Evolutionary conservation across 2,113 vertebrate species (phyloP), one percentile per base, ranked within the genome.

Genomic region (Zingel zingel): DNA sequence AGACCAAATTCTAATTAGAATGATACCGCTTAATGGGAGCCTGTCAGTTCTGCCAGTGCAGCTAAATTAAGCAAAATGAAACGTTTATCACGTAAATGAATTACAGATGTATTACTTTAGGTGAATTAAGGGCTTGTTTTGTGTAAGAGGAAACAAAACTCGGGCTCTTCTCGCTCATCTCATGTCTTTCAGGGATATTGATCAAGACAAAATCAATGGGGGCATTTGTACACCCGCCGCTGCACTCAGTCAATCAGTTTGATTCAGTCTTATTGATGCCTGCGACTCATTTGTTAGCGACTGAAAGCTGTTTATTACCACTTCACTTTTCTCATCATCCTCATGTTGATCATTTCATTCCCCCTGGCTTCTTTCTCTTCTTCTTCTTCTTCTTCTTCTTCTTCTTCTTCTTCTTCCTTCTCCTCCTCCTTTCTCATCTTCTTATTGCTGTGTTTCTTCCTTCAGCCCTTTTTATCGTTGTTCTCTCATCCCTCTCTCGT

Each of bases 41-140:
- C 86, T 85, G 84, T 87, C 89, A 74, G 77, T 63, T 64, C 66
- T 66, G 81, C 88, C 91, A 74, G 77, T 1, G 61, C 61, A 4
- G 80, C 80, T 67, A 82, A 87, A 89, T 86, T n/a, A 82, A 71
- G 82, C 65, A 27, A 87, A 85, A 86, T 82, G 57, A 86, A 76
- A 39, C 14, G 21, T 84, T 88, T 74, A 85, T 89, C 83, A 83
- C 72, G 51, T 81, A 74, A 88, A 86, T 74, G 25, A 86, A 86
- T 80, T 72, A 78, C 88, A 78, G 39, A 79, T 85, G 83, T 75
- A 59, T 79, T 76, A 74, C 83, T 81, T 81, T 36, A 74, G 86
- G 71, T 80, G 75, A 87, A 90, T 87, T 73, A 84, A 78, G 74
- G 33, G 23, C 56, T 70, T 76, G 76, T 77, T 85, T 82, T 62